Evolutionary conservation across 2,888 invertebrate genomes (phyloP), one percentile per base, ranked within the genome.

Genomic region (Timema cristinae): DNA sequence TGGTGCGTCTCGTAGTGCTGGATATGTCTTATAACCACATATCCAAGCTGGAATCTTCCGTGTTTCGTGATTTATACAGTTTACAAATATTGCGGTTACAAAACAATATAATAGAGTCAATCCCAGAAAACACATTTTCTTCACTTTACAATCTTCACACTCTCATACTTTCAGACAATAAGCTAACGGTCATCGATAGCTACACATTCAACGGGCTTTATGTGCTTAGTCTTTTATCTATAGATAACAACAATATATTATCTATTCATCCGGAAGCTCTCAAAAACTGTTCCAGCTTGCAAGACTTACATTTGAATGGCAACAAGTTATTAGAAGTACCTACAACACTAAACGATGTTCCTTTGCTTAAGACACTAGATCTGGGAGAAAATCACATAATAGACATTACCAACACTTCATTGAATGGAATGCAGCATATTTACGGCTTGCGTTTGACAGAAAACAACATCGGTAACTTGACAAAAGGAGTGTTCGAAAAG

Each of bases 331-430:
- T 88, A 77, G 87, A 88, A 80, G 90, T 94, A 74, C 94, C 94
- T 71, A 92, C 91, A 66, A 83, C 83, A 11, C 83, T 93, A 68
- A 87, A 87, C 79, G 89, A 89, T 81, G 89, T 93, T 77, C 90
- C 91, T 66, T 87, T 91, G 79, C 83, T 95, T 73, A 90, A 91
- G 82, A 91, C 91, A 32, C 84, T 96, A 74, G 93, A 94, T 82
- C 85, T 96, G 77, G 93, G 93, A 50, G 92, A 93, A 83, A 96
- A 95, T 83, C 88, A 91, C 79, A 91, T 96, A 78, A 88, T 89
- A 69, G 87, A 88, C 77, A 87, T 95, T 78, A 90, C 88, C 77
- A 91, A 92, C 80, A 89, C 90, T 72, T 91, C 92, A n/a, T 92
- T 95, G 79, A 88, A 89, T 81, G 89, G 90, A 77, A 88, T 95